phyloP scores from a whole-genome alignment of 1,140 invertebrate genomes.

The Thrips palmi region DNA sequence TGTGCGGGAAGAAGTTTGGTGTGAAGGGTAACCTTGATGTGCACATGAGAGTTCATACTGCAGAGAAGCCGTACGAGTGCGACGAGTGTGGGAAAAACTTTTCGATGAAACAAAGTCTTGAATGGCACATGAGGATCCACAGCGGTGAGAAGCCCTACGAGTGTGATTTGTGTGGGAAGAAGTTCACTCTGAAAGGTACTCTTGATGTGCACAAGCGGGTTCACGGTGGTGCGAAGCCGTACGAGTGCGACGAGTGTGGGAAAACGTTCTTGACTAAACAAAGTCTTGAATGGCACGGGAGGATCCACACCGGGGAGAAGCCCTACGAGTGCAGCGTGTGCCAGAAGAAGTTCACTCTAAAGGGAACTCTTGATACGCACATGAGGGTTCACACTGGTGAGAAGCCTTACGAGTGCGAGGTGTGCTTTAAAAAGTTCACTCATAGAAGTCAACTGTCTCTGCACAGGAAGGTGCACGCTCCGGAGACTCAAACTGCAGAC shows the following conservation, averaged over 20 bases:
- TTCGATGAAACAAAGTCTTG: no score
- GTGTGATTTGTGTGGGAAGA: slow-evolving; percentile 23
- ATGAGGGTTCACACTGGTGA: slow-evolving; percentile 32
- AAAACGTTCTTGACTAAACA: background rate
- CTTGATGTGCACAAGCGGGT: slow-evolving; percentile 23
- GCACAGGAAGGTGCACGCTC: no score
- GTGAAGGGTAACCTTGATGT: no score
- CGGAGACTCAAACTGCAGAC: no score
- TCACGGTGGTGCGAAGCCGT: slow-evolving; percentile 13
- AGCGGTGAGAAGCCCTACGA: slow-evolving; percentile 13
- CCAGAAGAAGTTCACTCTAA: slow-evolving; percentile 36
- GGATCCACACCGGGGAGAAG: slow-evolving; percentile 6
- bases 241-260: slow-evolving; percentile 14
- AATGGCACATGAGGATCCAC: no score
- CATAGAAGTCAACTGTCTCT: slow-evolving; percentile 15
- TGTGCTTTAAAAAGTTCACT: slow-evolving; percentile 81
- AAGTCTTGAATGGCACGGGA: no score
- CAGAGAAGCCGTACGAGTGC: no score
- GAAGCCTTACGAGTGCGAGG: slow-evolving; percentile 72
- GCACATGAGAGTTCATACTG: no score
- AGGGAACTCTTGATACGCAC: slow-evolving; percentile 36
- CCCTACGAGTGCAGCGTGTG: slow-evolving; percentile 28
- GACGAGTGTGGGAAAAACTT: no score
- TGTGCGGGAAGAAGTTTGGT: no score
- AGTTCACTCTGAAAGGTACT: slow-evolving; percentile 25